These are phyloP conservation scores for Thunnus albacares DNA, from an alignment of 2,797 vertebrate genomes.

Conservation along the genomic window DNA sequence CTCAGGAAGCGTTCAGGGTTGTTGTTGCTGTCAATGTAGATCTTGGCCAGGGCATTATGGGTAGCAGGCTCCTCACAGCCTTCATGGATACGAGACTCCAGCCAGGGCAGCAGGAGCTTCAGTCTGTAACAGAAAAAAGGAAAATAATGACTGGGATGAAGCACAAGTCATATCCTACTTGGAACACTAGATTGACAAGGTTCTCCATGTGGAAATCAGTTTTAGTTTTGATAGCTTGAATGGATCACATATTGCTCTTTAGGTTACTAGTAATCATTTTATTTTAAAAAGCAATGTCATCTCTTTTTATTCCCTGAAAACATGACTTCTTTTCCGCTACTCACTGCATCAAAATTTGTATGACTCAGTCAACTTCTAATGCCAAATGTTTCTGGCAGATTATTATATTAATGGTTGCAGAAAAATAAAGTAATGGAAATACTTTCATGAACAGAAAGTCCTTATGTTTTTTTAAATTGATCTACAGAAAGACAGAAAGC, in stretches of 20 bases:
- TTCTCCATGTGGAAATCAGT: background rate
- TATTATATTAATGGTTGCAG: background rate
- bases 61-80: slow-evolving; percentile 98
- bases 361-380: background rate
- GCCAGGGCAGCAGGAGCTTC: slow-evolving; percentile 97
- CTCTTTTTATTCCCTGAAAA: background rate
- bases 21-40: slow-evolving; percentile 99
- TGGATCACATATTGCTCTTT: background rate
- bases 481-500: background rate
- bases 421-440: background rate
- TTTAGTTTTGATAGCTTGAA: background rate
- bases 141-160: background rate
- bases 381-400: background rate
- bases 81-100: slow-evolving; percentile 98
- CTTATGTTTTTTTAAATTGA: background rate
- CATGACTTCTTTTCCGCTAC: background rate
- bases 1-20: slow-evolving; percentile 98
- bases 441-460: background rate
- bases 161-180: background rate
- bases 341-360: background rate
- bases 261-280: background rate
- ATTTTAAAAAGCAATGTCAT: background rate
- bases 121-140: slow-evolving; percentile 83
- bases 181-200: background rate
- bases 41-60: slow-evolving; percentile 98